Base-by-base conservation (phyloP, 2,888 invertebrate species). In the Mylabris sibirica region DNA sequence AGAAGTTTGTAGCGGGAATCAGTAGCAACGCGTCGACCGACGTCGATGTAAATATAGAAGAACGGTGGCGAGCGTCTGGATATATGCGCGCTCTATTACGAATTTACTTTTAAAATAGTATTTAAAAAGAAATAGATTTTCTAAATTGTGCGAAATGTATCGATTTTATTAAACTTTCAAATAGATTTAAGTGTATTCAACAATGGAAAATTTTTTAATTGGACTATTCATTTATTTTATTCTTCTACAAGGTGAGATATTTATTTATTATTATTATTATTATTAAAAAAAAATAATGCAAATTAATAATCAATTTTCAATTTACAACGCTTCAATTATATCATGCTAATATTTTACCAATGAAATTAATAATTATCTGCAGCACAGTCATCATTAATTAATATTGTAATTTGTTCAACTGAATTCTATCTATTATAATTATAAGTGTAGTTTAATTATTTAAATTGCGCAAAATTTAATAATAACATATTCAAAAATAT, bases 21-120 rank as follows among this genome's bases (percentile, higher is more conserved):
- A 71, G 71, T 71, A 71, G 71, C 61, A 66, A 63, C 71, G 71
- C 71, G 71, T 59, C 71, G 71, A 26, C 71, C 71, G 71, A 64
- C 66, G 71, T 71, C 71, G 71, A 63, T 66, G 53, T 53, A 22
- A 53, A 53, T 12, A 12, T 24, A 53, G 12, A 26, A 57, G 14
- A n/a, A 57, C 57, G 57, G 11, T 49, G 30, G 65, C 53, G 64
- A 65, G 67, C 70, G 65, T 65, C 70, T 53, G 60, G 24, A 64
- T 57, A 68, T 26, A 60, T 53, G 61, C 66, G 71, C 68, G 68
- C 34, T 35, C 22, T 41, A 41, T 22, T 22, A 41, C 44, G 24
- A 35, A 20, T 14, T 26, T 38, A 14, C 6, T 62, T 20, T 34
- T 3, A 14, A 34, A 24, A 22, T 22, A 24, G 62, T 62, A 38